Base-by-base conservation (phyloP, 2,888 invertebrate species). In the Philereme vetulata region DNA sequence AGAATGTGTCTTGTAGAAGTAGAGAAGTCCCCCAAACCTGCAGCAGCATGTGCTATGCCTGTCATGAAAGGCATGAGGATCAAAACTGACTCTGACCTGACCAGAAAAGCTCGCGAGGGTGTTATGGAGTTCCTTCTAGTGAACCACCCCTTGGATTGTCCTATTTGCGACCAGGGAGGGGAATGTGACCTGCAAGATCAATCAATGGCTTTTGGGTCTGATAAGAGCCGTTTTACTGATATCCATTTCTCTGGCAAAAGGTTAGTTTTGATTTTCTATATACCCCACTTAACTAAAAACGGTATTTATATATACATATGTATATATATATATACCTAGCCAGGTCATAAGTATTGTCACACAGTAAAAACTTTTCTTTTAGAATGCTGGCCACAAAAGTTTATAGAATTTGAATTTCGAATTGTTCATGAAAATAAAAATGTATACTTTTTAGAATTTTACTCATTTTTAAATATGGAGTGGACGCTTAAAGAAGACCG, bases 41-140 rank as follows among this genome's bases (percentile, higher is more conserved):
- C 98, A 0, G 99, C 99, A 6, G 98, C 99, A 0, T 99, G 99
- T 87, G 99, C 99, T 9, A 99, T 99, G 99, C 99, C 99, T 0
- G 99, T 99, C 0, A 98, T 99, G 99, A 99, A 99, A 88, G 99
- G 99, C n/a, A 98, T 98, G 99, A 95, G 97, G 70, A 95, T 99
- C 21, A 99, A 99, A 86, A 99, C 99, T 21, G 97, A 99, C 85
- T 99, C 99, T 0, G 98, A 98, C 72, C 93, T 99, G 90, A 98
- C 98, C 0, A 94, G 94, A 66, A 91, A 96, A 82, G 95, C 95
- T 0, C 90, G 94, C 8, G 94, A 94, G 72, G 93, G 99, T 72
- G 99, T 99, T 0, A 99, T 99, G 99, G 99, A 99, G 90, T 99
- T 99, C 84, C 92, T 99, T 48, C 93, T 99, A 35, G 97, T 99